Percentiles rank a stretch among this genome's conserved stretches.
Evolutionary conservation across 1,140 invertebrate genomes (phyloP).

Genomic region (Hypothenemus hampei): DNA sequence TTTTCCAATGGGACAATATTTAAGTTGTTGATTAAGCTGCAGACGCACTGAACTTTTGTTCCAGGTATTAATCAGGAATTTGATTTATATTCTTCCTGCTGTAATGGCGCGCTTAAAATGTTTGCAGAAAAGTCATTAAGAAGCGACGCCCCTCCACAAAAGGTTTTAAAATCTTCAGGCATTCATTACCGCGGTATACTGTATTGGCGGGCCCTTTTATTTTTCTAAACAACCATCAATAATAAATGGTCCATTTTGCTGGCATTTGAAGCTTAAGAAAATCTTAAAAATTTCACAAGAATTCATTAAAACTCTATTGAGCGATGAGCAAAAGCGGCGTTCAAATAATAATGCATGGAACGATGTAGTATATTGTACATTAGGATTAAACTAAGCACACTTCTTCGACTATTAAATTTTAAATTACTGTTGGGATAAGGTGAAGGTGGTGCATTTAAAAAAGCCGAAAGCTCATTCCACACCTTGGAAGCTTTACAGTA

Average conservation of each 20-base stretch:
- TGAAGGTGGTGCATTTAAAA: slow-evolving; percentile 1
- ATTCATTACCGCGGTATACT: slow-evolving; percentile 9
- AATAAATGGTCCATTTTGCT: slow-evolving; percentile 11
- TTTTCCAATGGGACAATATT: no score
- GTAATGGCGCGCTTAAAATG: slow-evolving; percentile 9
- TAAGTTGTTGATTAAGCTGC: no score
- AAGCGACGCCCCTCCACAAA: slow-evolving; percentile 11
- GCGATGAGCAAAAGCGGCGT: no score
- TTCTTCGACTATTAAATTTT: slow-evolving; percentile 1
- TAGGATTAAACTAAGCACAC: no score
- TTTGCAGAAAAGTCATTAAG: slow-evolving; percentile 14
- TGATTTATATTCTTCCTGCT: slow-evolving; percentile 8
- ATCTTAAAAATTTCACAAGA: no score
- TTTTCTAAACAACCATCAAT: neutral
- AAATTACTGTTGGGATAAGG: neutral
- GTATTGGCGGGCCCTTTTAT: slow-evolving; percentile 9
- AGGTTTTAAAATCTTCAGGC: slow-evolving; percentile 13
- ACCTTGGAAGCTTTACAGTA: neutral
- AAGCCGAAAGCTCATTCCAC: no score
- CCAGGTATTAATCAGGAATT: slow-evolving; percentile 6
- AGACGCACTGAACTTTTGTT: neutral
- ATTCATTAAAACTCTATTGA: no score
- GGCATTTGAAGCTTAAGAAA: no score
- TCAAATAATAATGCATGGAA: no score
- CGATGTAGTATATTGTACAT: no score